Conservation (phyloP, 2,888 invertebrate species). For the Ditylenchus weischeri region DNA sequence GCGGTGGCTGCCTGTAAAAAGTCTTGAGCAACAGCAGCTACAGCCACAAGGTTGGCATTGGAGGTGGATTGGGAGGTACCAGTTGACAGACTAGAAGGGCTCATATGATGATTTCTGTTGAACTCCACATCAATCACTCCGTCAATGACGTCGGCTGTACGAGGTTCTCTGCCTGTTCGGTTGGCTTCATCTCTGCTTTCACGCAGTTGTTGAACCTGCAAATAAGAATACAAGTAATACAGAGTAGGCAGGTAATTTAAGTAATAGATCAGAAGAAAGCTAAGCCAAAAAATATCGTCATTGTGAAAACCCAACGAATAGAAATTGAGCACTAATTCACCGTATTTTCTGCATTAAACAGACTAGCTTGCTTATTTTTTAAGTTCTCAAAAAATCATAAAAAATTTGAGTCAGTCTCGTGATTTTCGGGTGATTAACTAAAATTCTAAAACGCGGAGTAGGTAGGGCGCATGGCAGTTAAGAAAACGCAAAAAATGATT, state of each 20-base stretch:
- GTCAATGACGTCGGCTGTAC: constrained; percentile 57
- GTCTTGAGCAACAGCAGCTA: constrained; percentile 8
- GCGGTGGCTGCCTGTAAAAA: constrained; percentile 14
- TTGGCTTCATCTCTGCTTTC: constrained; percentile 36
- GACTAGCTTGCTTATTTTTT: no score
- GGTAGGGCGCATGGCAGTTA: no score
- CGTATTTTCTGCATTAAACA: no score
- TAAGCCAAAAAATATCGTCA: no score
- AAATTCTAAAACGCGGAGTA: no score
- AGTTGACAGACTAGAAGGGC: neutral
- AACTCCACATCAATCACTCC: constrained; percentile 55
- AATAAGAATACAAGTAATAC: no score
- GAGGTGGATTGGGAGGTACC: constrained; percentile 14
- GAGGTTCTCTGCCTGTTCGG: constrained; percentile 38
- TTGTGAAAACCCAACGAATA: no score
- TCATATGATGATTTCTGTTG: neutral
- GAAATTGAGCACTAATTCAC: no score
- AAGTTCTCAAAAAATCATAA: no score
- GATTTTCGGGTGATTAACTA: no score
- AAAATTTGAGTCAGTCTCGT: no score
- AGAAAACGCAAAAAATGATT: no score
- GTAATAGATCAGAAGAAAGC: neutral
- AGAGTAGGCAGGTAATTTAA: neutral
- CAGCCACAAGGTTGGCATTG: constrained; percentile 24
- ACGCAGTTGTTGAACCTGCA: constrained; percentile 25